Conservation (phyloP, 2,113 vertebrate genomes). For the Atlantisia rogersi region DNA sequence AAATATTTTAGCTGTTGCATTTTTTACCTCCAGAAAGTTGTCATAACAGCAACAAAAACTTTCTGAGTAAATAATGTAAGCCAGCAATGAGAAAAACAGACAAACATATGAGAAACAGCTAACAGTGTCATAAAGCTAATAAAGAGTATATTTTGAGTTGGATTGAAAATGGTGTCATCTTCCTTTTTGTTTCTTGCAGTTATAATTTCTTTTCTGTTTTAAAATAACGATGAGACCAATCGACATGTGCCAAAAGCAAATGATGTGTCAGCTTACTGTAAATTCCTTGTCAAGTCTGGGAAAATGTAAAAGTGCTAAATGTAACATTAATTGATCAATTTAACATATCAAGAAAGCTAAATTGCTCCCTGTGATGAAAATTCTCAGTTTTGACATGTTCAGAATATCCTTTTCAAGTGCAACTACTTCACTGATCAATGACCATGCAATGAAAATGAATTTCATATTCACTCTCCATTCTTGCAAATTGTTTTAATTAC, state of each 20-base stretch:
- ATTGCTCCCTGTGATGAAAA: not conserved
- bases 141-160: not conserved
- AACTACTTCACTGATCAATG: not conserved
- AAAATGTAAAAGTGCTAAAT: constrained; percentile 15
- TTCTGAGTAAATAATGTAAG: not conserved
- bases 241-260: not conserved
- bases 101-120: not conserved
- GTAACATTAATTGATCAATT: constrained; percentile 3
- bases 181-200: not conserved
- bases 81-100: not conserved
- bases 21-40: not conserved
- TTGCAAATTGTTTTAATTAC: constrained; percentile 60
- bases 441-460: not conserved
- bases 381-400: not conserved
- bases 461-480: constrained; percentile 4
- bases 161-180: not conserved
- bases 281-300: not conserved
- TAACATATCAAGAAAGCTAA: not conserved
- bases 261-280: not conserved
- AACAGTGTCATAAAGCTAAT: not conserved
- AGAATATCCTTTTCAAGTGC: not conserved
- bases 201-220: not conserved
- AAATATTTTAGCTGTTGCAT: not conserved
- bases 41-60: not conserved
- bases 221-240: not conserved